phyloP scores from a whole-genome alignment of 1,140 invertebrate genomes.

The Drosophila equinoxialis region DNA sequence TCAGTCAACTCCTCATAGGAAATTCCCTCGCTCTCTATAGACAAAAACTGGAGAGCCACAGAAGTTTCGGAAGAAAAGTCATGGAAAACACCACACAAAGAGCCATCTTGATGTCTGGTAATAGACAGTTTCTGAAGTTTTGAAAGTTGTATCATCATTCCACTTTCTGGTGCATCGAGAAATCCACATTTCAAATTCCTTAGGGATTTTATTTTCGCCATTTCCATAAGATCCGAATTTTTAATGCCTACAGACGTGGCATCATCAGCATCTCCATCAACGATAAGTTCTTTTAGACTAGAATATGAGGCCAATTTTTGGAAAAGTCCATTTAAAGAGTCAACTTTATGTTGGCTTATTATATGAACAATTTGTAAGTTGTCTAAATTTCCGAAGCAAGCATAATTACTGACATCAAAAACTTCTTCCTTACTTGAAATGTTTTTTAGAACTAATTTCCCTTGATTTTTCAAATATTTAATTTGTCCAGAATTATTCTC shows the following conservation, averaged over 20 bases:
- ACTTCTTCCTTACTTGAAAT: neutral
- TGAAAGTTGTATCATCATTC: neutral
- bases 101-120: neutral
- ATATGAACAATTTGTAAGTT: neutral
- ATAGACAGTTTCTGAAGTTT: neutral
- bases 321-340: neutral
- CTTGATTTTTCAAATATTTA: neutral
- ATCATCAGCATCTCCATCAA: neutral
- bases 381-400: neutral
- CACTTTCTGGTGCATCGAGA: neutral
- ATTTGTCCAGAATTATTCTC: neutral
- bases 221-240: neutral
- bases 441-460: neutral
- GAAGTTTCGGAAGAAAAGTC: neutral
- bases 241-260: neutral
- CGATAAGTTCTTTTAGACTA: neutral
- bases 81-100: neutral
- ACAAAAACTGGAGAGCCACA: neutral
- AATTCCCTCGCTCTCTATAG: neutral
- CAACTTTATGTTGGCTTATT: neutral
- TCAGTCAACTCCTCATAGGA: neutral
- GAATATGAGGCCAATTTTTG: neutral
- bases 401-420: neutral
- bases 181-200: neutral
- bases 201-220: neutral